Conservation (phyloP, 1,140 invertebrate species). For the Dreissena polymorpha region DNA sequence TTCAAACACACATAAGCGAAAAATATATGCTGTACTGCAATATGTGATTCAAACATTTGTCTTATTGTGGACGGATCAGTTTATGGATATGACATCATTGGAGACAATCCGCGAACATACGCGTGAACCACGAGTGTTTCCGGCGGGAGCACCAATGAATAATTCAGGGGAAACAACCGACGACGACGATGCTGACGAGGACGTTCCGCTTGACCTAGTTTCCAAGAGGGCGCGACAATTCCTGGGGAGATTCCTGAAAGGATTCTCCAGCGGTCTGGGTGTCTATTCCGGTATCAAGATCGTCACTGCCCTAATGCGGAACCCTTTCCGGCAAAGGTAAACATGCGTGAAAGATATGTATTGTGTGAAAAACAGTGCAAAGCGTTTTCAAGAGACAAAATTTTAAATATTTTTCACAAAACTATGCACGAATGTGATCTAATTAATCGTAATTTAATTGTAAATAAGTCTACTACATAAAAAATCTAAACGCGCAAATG, state of each 20-base stretch:
- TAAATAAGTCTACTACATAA: too few relatives aligned
- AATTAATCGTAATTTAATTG: too few relatives aligned
- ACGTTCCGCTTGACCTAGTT: background rate
- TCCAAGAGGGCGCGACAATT: background rate
- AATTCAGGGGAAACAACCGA: background rate
- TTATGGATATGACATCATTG: background rate
- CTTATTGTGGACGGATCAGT: too few relatives aligned
- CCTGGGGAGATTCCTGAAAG: slow-evolving; percentile 44
- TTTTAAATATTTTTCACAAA: too few relatives aligned
- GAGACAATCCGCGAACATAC: background rate
- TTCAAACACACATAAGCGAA: too few relatives aligned
- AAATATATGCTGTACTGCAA: too few relatives aligned
- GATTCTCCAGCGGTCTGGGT: slow-evolving; percentile 53
- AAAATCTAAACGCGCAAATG: too few relatives aligned
- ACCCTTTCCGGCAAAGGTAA: slow-evolving; percentile 63
- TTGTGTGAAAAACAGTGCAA: too few relatives aligned
- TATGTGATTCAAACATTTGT: too few relatives aligned
- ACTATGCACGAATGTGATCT: too few relatives aligned
- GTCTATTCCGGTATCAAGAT: slow-evolving; percentile 59
- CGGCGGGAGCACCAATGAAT: background rate
- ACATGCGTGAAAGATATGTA: background rate
- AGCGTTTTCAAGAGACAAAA: too few relatives aligned
- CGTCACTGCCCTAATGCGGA: slow-evolving; percentile 56
- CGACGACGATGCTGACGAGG: slow-evolving; percentile 8
- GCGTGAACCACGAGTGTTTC: background rate